Conservation (phyloP, 2,888 invertebrate genomes). For the Drosophila paranaensis region DNA sequence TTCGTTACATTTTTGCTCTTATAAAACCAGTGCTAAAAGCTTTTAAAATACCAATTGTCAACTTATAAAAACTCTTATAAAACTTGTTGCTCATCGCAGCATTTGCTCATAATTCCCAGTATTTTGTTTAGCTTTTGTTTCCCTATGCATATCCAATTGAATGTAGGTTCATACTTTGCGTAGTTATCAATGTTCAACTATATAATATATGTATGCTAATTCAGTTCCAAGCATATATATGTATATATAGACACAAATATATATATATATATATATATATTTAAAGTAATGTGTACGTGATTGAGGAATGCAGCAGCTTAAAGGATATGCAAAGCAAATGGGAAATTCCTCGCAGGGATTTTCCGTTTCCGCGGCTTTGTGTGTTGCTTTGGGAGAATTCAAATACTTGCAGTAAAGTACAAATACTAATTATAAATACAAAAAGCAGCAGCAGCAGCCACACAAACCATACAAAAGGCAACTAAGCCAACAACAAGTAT, state of each 20-base stretch:
- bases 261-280: slow-evolving; percentile 15
- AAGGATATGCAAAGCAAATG: slow-evolving; percentile 16
- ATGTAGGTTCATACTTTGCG: slow-evolving; percentile 53
- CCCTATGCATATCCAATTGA: slow-evolving; percentile 33
- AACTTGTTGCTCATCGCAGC: slow-evolving; percentile 35
- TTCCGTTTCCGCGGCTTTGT: slow-evolving; percentile 41
- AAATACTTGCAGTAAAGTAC: slow-evolving; percentile 83
- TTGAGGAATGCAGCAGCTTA: slow-evolving; percentile 38
- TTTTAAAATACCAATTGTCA: neutral
- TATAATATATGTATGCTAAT: slow-evolving; percentile 35
- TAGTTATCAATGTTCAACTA: slow-evolving; percentile 41
- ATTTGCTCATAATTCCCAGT: slow-evolving; percentile 27
- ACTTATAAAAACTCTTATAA: neutral
- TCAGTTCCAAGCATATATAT: slow-evolving; percentile 38
- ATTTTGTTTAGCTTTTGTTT: slow-evolving; percentile 15
- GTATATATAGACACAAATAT: slow-evolving; percentile 4
- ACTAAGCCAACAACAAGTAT: slow-evolving; percentile 57
- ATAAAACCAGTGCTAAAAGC: neutral
- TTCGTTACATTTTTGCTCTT: neutral
- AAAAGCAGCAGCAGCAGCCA: slow-evolving; percentile 31
- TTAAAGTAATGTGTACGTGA: slow-evolving; percentile 32
- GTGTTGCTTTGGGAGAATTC: slow-evolving; percentile 48
- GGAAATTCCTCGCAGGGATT: slow-evolving; percentile 3
- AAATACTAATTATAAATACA: slow-evolving; percentile 73
- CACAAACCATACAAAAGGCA: slow-evolving; percentile 36